phyloP scores from a whole-genome alignment of 2,888 invertebrate genomes.

The Phytoseiulus persimilis region DNA sequence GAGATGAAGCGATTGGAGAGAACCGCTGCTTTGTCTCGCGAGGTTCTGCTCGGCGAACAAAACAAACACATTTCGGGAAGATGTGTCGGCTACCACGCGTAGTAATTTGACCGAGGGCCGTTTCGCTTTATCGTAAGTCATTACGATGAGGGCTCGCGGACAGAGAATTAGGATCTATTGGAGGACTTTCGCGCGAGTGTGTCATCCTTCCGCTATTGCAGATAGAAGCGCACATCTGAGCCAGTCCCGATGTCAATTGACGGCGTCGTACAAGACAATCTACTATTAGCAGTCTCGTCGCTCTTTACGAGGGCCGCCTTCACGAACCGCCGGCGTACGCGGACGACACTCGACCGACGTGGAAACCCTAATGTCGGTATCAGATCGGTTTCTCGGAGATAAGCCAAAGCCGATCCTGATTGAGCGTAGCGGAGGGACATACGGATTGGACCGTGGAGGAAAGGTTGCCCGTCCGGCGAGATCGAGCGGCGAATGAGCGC shows the following conservation, averaged over 20 bases:
- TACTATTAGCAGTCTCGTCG: not conserved
- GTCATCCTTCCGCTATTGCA: not conserved
- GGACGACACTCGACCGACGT: not conserved
- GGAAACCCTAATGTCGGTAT: not conserved
- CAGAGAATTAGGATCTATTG: not conserved
- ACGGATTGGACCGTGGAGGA: not conserved
- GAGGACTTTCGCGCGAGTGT: not conserved
- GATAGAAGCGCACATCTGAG: not conserved
- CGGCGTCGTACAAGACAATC: not conserved
- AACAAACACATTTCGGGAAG: not conserved
- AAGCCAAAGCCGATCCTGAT: not conserved
- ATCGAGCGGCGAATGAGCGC: not conserved
- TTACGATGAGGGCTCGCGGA: not conserved
- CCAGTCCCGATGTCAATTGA: not conserved
- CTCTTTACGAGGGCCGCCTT: not conserved
- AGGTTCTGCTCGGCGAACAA: not conserved
- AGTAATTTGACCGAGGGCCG: not conserved
- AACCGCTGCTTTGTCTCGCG: too few species aligned
- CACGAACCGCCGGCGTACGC: too few species aligned
- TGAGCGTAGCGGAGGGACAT: not conserved
- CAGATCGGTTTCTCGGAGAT: not conserved
- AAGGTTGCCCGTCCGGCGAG: not conserved
- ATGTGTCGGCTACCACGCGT: not conserved
- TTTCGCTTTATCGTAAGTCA: not conserved
- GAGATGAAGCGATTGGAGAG: too few species aligned